Percentiles rank a stretch among this genome's conserved stretches.
Conservation (phyloP, 2,888 invertebrate species). For the Hypomecis atomaria region DNA sequence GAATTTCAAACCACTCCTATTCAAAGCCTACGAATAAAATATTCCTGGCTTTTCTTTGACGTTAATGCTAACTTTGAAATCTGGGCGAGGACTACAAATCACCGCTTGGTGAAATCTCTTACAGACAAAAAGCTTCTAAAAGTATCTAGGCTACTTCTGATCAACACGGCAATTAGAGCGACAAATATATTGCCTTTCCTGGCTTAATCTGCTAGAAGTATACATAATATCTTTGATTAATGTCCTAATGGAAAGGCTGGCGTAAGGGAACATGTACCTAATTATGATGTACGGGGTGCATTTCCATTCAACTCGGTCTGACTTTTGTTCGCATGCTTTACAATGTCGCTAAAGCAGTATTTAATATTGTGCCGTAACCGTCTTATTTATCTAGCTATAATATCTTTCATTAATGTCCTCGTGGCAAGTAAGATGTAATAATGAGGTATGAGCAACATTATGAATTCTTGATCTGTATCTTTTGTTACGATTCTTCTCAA, state of each 20-base stretch:
- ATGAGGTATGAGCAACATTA: too few relatives aligned
- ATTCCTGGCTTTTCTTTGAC: background rate
- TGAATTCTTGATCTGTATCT: too few relatives aligned
- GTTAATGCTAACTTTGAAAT: background rate
- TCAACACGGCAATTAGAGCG: conserved; percentile 25
- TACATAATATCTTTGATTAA: conserved; percentile 15
- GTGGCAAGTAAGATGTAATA: too few relatives aligned
- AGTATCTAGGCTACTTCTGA: conserved; percentile 16
- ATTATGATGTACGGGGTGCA: too few relatives aligned
- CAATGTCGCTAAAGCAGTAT: too few relatives aligned
- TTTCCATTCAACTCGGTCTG: background rate
- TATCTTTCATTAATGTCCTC: too few relatives aligned
- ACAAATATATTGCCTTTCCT: conserved; percentile 28
- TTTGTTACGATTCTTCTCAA: too few relatives aligned
- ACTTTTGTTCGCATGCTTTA: too few relatives aligned
- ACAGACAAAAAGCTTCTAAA: conserved; percentile 22
- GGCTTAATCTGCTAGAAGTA: conserved; percentile 12
- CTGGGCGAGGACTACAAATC: conserved; percentile 3
- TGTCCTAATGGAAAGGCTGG: background rate
- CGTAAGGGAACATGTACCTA: too few relatives aligned
- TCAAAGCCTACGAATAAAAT: background rate
- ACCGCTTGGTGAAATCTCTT: conserved; percentile 10
- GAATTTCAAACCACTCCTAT: background rate
- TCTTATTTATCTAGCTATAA: too few relatives aligned
- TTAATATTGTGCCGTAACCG: too few relatives aligned